Evolutionary conservation across 1,140 invertebrate genomes (phyloP).

Genomic region (Himalopsyche phryganea): DNA sequence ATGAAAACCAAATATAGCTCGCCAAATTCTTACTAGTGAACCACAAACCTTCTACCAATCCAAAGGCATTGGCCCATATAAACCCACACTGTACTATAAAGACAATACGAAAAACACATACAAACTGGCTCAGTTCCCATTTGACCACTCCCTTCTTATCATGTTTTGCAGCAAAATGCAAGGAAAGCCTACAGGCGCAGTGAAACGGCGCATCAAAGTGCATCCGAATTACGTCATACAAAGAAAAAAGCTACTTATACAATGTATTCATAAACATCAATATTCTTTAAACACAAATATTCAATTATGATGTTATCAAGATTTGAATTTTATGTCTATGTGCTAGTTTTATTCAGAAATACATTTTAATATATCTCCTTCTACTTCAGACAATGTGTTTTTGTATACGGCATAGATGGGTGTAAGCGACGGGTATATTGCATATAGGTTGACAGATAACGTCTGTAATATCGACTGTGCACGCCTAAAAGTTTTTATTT

Average conservation of each 20-base stretch:
- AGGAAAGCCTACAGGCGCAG: constrained; percentile 17
- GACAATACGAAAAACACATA: constrained; percentile 4
- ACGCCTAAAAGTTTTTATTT: constrained; percentile 18
- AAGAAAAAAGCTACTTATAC: neutral
- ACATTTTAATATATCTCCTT: too few relatives aligned
- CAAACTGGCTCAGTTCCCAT: constrained; percentile 20
- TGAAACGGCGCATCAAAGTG: constrained; percentile 6
- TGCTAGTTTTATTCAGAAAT: too few relatives aligned
- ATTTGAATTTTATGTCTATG: neutral
- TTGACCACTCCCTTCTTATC: constrained; percentile 2
- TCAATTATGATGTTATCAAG: neutral
- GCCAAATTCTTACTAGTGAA: neutral
- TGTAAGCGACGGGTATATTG: too few relatives aligned
- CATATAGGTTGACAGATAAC: too few relatives aligned
- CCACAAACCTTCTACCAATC: constrained; percentile 14
- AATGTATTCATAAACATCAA: neutral
- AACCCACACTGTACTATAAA: neutral
- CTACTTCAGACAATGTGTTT: too few relatives aligned
- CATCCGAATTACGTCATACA: neutral
- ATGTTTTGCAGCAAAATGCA: constrained; percentile 10
- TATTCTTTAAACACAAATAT: neutral
- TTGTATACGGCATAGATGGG: too few relatives aligned
- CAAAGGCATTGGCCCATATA: neutral
- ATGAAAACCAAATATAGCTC: constrained; percentile 9
- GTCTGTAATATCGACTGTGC: neutral